Evolutionary conservation across 2,113 vertebrate genomes (phyloP).

Genomic region (Alligator sinensis): DNA sequence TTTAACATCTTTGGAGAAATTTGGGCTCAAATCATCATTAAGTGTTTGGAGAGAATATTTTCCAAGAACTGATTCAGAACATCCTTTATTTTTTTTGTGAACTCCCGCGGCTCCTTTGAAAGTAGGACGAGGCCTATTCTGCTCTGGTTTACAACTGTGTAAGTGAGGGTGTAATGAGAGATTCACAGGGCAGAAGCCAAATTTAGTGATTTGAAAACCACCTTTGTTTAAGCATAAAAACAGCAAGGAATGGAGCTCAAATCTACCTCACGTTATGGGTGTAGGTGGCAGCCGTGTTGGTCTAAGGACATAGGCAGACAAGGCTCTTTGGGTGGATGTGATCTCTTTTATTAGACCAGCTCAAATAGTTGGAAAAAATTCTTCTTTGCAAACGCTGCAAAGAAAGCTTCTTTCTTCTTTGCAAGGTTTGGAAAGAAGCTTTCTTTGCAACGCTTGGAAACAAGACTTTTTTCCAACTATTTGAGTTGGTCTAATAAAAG

Average conservation of each 20-base stretch:
- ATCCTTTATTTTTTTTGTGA: not conserved
- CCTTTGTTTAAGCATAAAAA: not conserved
- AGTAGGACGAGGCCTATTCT: not conserved
- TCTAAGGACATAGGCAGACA: too few species aligned
- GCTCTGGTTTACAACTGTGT: not conserved
- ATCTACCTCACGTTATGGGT: not conserved
- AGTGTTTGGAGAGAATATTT: not conserved
- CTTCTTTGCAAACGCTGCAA: too few species aligned
- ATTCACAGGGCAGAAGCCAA: not conserved
- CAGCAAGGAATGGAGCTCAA: not conserved
- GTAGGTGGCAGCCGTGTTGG: too few species aligned
- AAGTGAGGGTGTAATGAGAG: not conserved
- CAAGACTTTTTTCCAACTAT: too few species aligned
- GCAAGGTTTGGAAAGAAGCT: too few species aligned
- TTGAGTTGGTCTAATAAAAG: too few species aligned
- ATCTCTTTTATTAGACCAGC: too few species aligned
- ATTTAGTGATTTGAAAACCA: not conserved
- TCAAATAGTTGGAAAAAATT: too few species aligned
- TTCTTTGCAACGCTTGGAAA: too few species aligned
- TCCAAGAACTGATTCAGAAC: not conserved
- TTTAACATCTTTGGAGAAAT: not conserved
- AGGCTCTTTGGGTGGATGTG: too few species aligned
- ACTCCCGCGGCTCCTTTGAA: not conserved
- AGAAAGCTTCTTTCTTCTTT: too few species aligned
- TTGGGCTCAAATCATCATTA: not conserved